Base-by-base conservation (phyloP, 2,113 vertebrate genomes). In the Pitta sordida region DNA sequence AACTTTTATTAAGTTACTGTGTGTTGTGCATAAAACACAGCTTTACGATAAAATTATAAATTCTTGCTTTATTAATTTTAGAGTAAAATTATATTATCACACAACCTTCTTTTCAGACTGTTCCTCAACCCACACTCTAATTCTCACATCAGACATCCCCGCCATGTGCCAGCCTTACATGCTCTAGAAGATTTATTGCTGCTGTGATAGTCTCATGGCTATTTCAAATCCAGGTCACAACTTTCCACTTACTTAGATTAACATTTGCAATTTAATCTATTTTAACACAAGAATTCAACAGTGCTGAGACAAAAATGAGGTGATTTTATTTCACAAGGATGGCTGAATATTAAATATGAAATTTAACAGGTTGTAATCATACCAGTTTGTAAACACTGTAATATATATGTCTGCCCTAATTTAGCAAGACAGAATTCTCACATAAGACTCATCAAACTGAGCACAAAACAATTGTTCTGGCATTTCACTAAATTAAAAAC, bases 401-500 rank as follows among this genome's bases (percentile, higher is more conserved):
- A 97, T 92, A 93, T 90, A 94, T 91, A 94, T 26, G 83, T 90
- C 97, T 95, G 83, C 86, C 83, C 93, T 97, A 94, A 98, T 97
- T 96, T 96, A 86, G 85, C 80, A 93, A 93, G 70, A 96, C 48
- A 26, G 48, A 43, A 80, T 96, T 95, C 92, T 94, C 95, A 94
- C 74, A 84, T 88, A 97, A 95, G 76, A 89, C 68, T 96, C 68
- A 68, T 97, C 95, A 97, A 95, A 95, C 69, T 39, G 93, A 96
- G 95, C 70, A 95, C 79, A 96, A 95, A 96, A 96, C 93, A 94
- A 96, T 83, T 89, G 55, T 95, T 90, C 93, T 96, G 95, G 83
- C 94, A 94, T 97, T 97, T 97, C 86, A 96, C 84, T 97, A 96
- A 98, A 97, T 97, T 96, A 97, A 96, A 97, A 97, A 96, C 83